Base-by-base conservation (phyloP, 2,888 invertebrate genomes). In the Iselma pallidipennis region DNA sequence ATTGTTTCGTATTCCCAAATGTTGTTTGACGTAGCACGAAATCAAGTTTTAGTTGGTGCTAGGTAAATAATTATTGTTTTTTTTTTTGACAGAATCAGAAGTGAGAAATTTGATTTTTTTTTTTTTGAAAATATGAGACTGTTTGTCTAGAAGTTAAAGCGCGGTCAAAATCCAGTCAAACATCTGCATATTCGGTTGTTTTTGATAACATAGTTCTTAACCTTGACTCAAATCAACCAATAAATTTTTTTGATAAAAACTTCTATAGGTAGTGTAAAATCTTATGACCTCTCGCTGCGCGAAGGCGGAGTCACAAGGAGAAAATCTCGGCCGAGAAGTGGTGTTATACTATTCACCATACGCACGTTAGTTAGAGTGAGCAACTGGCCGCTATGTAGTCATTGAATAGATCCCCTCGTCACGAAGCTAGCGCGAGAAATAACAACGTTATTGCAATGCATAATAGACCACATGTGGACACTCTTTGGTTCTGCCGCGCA, bases 1-100 rank as follows among this genome's bases (percentile, higher is more conserved):
- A 89, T 92, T 70, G 87, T 88, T 66, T 88, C 90, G 70, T 95
- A 89, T 82, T 91, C 93, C 55, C 91, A 93, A 84, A 85, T 95
- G 78, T 85, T 94, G 59, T 92, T 95, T 81, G 95, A 96, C 83
- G 90, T 92, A 61, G 89, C 91, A 70, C 87, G 94, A 78, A 91
- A 92, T 81, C 95, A 95, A 82, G 86, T 96, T 74, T 87, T 96
- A 75, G 92, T 95, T 72, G 95, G 95, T 70, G 94, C 95, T 72
- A 90, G 93, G 94, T 95, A 84, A 86, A 23, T 21, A n/a, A 1
- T n/a, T 0, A 12, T 45, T 45, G 88, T 83, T 67, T 25, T 52
- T n/a, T 12, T 33, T 31, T 31, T 19, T 3, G 19, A 52, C 10
- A 12, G 19, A 52, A 23, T 14, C 19, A 10, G 29, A 50, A 26